phyloP scores from a whole-genome alignment of 2,888 invertebrate genomes.

The Pristionchus arcanus region DNA sequence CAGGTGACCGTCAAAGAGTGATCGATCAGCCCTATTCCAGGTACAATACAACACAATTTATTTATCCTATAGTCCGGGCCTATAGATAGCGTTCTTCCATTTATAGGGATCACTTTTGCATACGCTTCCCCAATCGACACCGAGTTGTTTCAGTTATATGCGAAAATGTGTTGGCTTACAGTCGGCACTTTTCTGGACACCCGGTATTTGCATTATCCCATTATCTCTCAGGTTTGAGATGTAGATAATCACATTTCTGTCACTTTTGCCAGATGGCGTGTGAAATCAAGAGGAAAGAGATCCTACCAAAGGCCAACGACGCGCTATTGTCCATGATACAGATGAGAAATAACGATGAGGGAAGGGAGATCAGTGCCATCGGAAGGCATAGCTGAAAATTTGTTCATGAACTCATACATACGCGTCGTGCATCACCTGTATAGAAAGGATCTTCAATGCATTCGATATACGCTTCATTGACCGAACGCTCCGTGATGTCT shows the following conservation, averaged over 20 bases:
- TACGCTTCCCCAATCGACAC: too few relatives aligned
- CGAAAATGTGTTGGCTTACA: not conserved
- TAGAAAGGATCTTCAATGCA: not conserved
- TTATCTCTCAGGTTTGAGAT: too few relatives aligned
- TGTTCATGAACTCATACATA: too few relatives aligned
- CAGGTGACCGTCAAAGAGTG: not conserved
- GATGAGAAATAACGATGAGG: not conserved
- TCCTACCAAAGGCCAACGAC: not conserved
- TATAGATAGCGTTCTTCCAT: too few relatives aligned
- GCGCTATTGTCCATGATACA: constrained; percentile 3
- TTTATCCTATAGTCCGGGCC: too few relatives aligned
- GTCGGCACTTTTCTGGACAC: too few relatives aligned
- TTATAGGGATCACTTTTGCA: too few relatives aligned
- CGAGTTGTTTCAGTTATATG: not conserved
- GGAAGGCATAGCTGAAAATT: not conserved
- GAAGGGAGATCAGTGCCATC: not conserved
- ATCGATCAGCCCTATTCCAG: not conserved
- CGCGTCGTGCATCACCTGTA: too few relatives aligned
- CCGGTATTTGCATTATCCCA: too few relatives aligned
- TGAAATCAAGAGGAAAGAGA: not conserved
- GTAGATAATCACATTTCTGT: too few relatives aligned
- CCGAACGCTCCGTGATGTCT: not conserved
- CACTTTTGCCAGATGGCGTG: too few relatives aligned
- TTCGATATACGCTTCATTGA: constrained; percentile 1
- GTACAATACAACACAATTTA: too few relatives aligned